Evolutionary conservation across 2,888 invertebrate species (phyloP), one percentile per base, ranked within the genome.

Genomic region (Dolichopus griseipennis): DNA sequence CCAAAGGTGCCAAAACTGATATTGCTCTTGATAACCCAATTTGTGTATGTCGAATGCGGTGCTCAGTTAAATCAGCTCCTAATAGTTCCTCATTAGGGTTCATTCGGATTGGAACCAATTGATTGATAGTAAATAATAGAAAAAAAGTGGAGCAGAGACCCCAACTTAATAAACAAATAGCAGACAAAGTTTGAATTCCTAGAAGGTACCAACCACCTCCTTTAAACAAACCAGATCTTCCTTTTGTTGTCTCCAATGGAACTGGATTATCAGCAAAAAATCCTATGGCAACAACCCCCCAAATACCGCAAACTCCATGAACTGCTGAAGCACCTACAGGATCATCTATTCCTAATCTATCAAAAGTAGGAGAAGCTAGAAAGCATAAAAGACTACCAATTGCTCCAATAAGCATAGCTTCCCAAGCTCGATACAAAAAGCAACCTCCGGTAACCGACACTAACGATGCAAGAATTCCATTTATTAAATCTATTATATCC

Each of bases 401-500:
- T 64, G 86, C 82, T 0, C 96, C 96, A 66, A 96, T 89, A 0
- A 95, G 70, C 7, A 95, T 78, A 0, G 95, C 86, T 77, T 95
- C 95, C 93, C 94, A 94, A 0, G 92, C 89, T 68, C 87, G 86
- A 79, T 91, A 94, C 2, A 95, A 83, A 77, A 92, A 94, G 74
- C 94, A 94, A 0, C 93, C 93, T 12, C 92, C 93, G 70, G 95
- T 96, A 22, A 96, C 86, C 0, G 93, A 87, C 0, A 97, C 96
- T 2, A 96, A 82, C 0, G 95, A 88, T 0, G 93, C 95, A 1
- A 96, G 84, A 12, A 96, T 86, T 15, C 94, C 91, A 81, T 95
- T 95, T 66, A 96, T 93, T 37, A 95, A 85, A 74, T 92, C 91
- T 76, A 92, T 86, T 10, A 95, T 90, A 73, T 93, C 91, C 70